Conservation (phyloP, 2,797 vertebrate genomes). For the Rousettus madagascariensis region DNA sequence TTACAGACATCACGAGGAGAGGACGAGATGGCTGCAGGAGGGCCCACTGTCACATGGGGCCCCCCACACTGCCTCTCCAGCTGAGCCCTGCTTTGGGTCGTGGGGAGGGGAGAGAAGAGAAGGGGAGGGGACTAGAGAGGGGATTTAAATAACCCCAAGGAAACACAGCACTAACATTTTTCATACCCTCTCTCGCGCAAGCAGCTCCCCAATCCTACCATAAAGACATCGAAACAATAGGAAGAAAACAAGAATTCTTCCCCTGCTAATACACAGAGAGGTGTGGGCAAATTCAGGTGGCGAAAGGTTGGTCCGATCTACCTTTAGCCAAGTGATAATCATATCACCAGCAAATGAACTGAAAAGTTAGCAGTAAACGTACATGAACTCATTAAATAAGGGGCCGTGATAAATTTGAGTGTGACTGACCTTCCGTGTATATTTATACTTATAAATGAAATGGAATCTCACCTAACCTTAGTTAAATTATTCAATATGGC, state of each 20-base stretch:
- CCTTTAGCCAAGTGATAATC: not conserved
- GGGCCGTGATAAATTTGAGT: not conserved
- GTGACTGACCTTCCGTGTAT: not conserved
- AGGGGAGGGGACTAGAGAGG: not conserved
- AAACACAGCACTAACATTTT: not conserved
- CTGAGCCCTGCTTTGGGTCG: not conserved
- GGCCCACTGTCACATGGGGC: no score
- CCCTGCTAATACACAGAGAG: not conserved
- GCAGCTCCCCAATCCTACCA: not conserved
- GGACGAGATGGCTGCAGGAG: no score
- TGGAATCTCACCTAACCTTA: not conserved
- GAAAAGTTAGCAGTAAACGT: not conserved
- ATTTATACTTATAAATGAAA: not conserved
- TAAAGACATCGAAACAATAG: not conserved
- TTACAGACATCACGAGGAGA: not conserved
- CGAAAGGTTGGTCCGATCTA: not conserved
- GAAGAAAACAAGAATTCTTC: not conserved
- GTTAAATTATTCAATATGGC: not conserved
- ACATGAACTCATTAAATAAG: not conserved
- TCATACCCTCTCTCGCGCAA: not conserved
- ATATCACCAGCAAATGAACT: not conserved
- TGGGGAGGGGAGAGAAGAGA: not conserved
- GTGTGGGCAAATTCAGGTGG: not conserved
- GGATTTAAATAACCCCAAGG: not conserved
- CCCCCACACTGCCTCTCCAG: fast-evolving